Evolutionary conservation across 2,888 invertebrate species (phyloP).

Genomic region (Emmelina monodactyla): DNA sequence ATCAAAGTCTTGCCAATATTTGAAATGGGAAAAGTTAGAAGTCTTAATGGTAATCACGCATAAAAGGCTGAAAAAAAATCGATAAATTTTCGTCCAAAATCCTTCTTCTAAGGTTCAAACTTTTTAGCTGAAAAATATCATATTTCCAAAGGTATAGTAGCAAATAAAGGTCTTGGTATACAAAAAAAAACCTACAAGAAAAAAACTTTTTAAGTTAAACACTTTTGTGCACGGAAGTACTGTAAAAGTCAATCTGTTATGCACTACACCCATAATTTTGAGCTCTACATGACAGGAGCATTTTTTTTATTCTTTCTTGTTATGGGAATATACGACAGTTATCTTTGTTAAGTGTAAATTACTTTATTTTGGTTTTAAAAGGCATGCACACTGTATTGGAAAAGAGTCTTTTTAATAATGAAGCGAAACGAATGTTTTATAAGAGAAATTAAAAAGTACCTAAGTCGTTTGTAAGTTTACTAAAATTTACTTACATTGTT

Average conservation of each 20-base stretch:
- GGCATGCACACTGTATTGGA: no score
- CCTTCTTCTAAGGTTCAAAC: neutral
- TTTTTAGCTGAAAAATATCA: neutral
- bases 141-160: neutral
- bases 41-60: no score
- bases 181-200: neutral
- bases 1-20: no score
- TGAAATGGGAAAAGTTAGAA: no score
- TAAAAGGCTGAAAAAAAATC: neutral
- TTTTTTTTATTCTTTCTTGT: slow-evolving; percentile 9
- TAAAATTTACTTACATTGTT: no score
- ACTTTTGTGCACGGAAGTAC: slow-evolving; percentile 14
- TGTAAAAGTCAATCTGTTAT: slow-evolving; percentile 22
- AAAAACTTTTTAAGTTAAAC: neutral
- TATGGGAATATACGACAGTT: slow-evolving; percentile 17
- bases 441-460: no score
- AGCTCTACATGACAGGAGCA: slow-evolving; percentile 21
- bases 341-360: neutral
- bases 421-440: no score
- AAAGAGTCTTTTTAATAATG: no score
- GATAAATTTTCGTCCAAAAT: no score
- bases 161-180: neutral
- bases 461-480: no score
- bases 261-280: slow-evolving; percentile 20
- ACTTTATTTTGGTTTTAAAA: neutral